A percentile compares a stretch with the other conserved stretches of the same genome.
These are phyloP conservation scores for Ryuthela nishihirai DNA, from an alignment of 2,888 invertebrate species.

Conservation along the genomic window DNA sequence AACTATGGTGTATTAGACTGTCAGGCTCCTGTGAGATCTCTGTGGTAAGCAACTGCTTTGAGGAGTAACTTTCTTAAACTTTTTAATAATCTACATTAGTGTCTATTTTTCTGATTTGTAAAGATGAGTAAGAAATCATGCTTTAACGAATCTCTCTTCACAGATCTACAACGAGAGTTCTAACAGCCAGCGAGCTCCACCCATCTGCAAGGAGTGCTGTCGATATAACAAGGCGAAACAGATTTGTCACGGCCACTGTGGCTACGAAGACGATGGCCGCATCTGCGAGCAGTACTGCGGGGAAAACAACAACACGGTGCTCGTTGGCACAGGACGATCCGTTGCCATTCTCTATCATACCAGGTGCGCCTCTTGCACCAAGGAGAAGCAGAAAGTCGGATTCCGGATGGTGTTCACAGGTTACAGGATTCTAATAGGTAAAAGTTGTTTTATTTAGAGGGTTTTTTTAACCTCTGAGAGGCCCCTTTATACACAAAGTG, in stretches of 20 bases:
- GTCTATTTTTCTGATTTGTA: too few relatives aligned
- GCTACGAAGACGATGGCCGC: conserved; percentile 23
- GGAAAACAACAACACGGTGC: neutral
- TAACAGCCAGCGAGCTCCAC: conserved; percentile 3
- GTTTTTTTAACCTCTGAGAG: too few relatives aligned
- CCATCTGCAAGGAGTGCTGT: conserved; percentile 27
- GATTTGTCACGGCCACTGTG: conserved; percentile 8
- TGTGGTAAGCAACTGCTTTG: too few relatives aligned
- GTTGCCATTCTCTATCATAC: conserved; percentile 25
- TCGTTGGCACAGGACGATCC: conserved; percentile 1
- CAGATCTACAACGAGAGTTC: conserved; percentile 27
- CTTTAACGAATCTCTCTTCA: too few relatives aligned
- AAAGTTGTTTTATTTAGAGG: too few relatives aligned
- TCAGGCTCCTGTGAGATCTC: too few relatives aligned
- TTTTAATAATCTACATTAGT: too few relatives aligned
- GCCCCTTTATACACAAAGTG: too few relatives aligned
- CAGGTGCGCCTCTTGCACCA: conserved; percentile 20
- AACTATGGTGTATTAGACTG: too few relatives aligned
- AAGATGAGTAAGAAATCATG: too few relatives aligned
- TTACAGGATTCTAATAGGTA: conserved; percentile 21
- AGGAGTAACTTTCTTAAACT: too few relatives aligned
- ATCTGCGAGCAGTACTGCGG: conserved; percentile 27
- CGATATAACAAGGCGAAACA: conserved; percentile 1
- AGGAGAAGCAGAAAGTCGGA: conserved; percentile 15
- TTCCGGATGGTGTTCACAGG: conserved; percentile 35